Conservation (phyloP, 2,888 invertebrate genomes). For the Elegia similella region DNA sequence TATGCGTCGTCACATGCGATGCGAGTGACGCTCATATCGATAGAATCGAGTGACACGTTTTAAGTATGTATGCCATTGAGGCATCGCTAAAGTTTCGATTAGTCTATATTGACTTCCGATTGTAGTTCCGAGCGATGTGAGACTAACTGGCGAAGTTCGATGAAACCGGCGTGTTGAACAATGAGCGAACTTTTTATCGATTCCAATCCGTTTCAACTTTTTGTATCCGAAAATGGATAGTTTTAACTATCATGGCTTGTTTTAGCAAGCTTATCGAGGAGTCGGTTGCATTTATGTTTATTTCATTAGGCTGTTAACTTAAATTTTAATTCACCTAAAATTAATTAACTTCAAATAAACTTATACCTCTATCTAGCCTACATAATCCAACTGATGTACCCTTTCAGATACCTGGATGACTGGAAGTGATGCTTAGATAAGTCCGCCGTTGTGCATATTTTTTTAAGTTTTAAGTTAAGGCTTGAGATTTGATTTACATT, state of each 20-base stretch:
- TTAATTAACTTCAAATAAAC: too few species aligned
- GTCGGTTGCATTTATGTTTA: too few species aligned
- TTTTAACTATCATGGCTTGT: not conserved
- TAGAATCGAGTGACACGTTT: conserved; percentile 53
- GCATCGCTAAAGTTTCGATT: conserved; percentile 39
- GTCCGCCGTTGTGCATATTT: too few species aligned
- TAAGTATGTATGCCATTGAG: conserved; percentile 40
- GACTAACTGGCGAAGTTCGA: conserved; percentile 17
- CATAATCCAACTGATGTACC: too few species aligned
- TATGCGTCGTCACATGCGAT: conserved; percentile 36
- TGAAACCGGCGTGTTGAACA: conserved; percentile 9
- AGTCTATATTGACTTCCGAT: conserved; percentile 47
- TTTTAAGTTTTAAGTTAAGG: too few species aligned
- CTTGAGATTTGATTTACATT: too few species aligned
- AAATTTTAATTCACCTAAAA: too few species aligned
- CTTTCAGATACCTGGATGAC: too few species aligned
- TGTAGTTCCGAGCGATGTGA: conserved; percentile 31
- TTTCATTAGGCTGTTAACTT: too few species aligned
- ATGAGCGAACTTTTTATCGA: conserved; percentile 14
- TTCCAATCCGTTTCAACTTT: conserved; percentile 1
- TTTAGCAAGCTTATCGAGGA: not conserved
- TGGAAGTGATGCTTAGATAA: too few species aligned
- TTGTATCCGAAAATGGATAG: not conserved
- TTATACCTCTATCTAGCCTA: too few species aligned
- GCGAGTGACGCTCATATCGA: conserved; percentile 41